Evolutionary conservation across 2,888 invertebrate genomes (phyloP), one percentile per base, ranked within the genome.

Genomic region (Pomacea canaliculata): DNA sequence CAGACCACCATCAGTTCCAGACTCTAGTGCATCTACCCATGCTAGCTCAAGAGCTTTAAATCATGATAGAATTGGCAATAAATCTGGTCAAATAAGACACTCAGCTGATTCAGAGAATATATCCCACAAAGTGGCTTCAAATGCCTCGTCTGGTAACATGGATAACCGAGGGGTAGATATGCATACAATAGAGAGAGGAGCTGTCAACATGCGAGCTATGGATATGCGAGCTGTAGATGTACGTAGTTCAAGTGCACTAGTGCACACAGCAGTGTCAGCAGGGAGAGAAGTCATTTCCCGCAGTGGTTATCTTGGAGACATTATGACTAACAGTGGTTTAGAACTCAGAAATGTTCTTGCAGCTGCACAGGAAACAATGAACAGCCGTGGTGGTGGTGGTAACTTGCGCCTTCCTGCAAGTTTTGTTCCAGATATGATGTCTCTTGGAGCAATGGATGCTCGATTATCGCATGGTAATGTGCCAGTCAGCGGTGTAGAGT

Each of bases 361-460:
- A 23, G 74, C 74, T 19, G 74, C 74, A 67, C 74, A 74, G 63
- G 74, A 74, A n/a, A 74, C 67, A 60, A 18, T 74, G 62, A 74
- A 49, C 69, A 69, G 46, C 51, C 62, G 74, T 23, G 67, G 67
- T 8, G 59, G 67, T 8, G 59, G 67, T 66, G 46, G 67, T 48
- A 65, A 73, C 49, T 60, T 74, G 16, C 74, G 74, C 16, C 68
- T 74, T 60, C 69, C 74, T 46, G 62, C 68, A 56, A 63, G 74
- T 49, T 18, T 74, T 37, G 68, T 74, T 67, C 74, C 74, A 3
- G 74, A 74, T 59, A 74, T 74, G 74, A 74, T 74, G 74, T 74
- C 74, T 19, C 62, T 74, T 62, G 74, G 74, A 9, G 74, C 74
- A 59, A 74, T 74, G 74, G 74, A 74, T 59, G 74, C 74, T 48